phyloP scores from a whole-genome alignment of 2,888 invertebrate species.

The Drosophila diplacantha region DNA sequence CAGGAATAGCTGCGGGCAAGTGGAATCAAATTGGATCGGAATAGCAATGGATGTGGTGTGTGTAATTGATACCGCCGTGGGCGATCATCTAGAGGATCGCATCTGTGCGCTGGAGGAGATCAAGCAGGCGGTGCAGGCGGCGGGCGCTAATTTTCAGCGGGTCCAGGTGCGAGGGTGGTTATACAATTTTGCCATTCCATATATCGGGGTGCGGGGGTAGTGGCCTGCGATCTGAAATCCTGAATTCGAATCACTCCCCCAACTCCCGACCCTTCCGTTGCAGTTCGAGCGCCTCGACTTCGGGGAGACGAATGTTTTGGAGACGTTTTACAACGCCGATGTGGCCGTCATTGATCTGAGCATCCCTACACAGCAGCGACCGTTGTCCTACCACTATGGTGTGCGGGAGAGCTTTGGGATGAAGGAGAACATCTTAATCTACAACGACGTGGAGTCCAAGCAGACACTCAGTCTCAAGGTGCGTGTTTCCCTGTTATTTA shows the following conservation, averaged over 20 bases:
- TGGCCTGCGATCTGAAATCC: background rate
- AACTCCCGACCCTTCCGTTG: constrained; percentile 21
- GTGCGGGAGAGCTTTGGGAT: constrained; percentile 98
- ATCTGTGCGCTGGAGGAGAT: constrained; percentile 91
- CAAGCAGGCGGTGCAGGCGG: constrained; percentile 86
- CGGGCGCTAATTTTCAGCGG: constrained; percentile 89
- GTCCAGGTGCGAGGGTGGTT: constrained; percentile 82
- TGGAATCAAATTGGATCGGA: constrained; percentile 9
- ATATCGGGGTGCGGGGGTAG: background rate
- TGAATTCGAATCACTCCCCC: constrained; percentile 64
- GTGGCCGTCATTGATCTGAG: constrained; percentile 97
- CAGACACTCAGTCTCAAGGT: constrained; percentile 93
- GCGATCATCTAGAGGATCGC: constrained; percentile 85
- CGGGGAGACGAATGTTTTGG: constrained; percentile 95
- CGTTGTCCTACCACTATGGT: constrained; percentile 96
- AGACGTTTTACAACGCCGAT: constrained; percentile 98
- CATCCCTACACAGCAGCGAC: constrained; percentile 92
- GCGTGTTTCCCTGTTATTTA: constrained; percentile 56
- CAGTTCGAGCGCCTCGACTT: constrained; percentile 98
- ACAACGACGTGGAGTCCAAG: constrained; percentile 93
- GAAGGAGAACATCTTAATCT: constrained; percentile 94
- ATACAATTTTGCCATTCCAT: constrained; percentile 43
- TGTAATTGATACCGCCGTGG: constrained; percentile 87
- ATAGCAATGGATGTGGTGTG: constrained; percentile 89
- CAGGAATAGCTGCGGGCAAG: constrained; percentile 50